Evolutionary conservation across 2,113 vertebrate species (phyloP), one percentile per base, ranked within the genome.

Genomic region (Numenius arquata): DNA sequence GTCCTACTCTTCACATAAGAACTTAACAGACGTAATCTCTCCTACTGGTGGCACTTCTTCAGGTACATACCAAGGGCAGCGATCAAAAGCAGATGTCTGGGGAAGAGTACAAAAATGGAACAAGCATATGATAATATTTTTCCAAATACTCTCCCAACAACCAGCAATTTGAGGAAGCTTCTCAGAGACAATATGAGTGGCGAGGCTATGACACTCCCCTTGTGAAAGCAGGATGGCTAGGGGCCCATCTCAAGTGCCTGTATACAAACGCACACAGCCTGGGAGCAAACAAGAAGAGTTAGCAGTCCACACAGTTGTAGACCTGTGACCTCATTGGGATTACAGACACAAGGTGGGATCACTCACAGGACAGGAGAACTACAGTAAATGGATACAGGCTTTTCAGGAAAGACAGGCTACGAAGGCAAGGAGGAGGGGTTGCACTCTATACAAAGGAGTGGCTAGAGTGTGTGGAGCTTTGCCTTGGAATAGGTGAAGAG

Each of bases 321-420:
- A 85, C 30, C 34, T 79, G 18, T 48, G 71, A 83, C 45, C 43
- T 75, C 79, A 34, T 0, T 80, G 75, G 82, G 50, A 70, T 91
- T 83, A 30, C 68, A 90, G 82, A 61, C 56, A 41, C 55, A 10
- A 43, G 55, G 50, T 92, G 79, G 72, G 68, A 34, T n/a, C 73
- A 50, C 67, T 96, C 72, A 80, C 3, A 26, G n/a, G 45, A 71
- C 7, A 6, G 55, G 85, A 86, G 85, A 86, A 85, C 59, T 86
- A 55, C 59, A 62, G 41, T 27, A 56, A 92, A 38, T 4, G 29
- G 67, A 45, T 86, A 90, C 92, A 92, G 83, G 88, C 71, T 96
- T 95, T 96, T 95, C 92, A 88, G 79, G 94, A 90, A 95, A 91
- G 58, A 82, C 92, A 83, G 71, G 85, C 58, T 90, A 53, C 3